Evolutionary conservation across 2,113 vertebrate genomes (phyloP).

Genomic region (Actenoides hombroni): DNA sequence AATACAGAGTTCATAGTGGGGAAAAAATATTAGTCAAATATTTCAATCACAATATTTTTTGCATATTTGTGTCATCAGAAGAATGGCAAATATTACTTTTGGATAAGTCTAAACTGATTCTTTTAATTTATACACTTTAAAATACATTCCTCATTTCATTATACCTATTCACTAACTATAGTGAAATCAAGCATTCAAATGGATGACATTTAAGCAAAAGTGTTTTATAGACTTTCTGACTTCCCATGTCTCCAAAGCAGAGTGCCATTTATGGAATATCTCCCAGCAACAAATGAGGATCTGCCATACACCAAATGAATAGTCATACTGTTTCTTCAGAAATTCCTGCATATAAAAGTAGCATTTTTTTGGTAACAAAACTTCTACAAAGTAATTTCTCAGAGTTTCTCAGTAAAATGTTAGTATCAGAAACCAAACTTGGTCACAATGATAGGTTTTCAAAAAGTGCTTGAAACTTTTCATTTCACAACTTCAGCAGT

Average conservation of each 20-base stretch:
- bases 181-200: not conserved
- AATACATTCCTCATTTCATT: not conserved
- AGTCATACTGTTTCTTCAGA: not conserved
- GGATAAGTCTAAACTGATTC: not conserved
- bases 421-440: not conserved
- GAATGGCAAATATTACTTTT: not conserved
- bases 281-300: fast-evolving
- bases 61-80: not conserved
- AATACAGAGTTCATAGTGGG: not conserved
- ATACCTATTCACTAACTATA: not conserved
- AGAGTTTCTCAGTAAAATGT: not conserved
- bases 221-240: not conserved
- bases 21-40: not conserved
- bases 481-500: not conserved
- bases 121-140: not conserved
- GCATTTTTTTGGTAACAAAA: not conserved
- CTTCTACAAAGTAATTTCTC: not conserved
- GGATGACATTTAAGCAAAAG: not conserved
- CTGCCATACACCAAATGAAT: not conserved
- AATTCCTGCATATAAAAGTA: not conserved
- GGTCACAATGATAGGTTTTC: not conserved
- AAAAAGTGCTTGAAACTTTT: not conserved
- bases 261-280: not conserved
- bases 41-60: not conserved
- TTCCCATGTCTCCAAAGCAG: not conserved